Evolutionary conservation across 2,113 vertebrate genomes (phyloP), one percentile per base, ranked within the genome.

Genomic region (Alligator sinensis): DNA sequence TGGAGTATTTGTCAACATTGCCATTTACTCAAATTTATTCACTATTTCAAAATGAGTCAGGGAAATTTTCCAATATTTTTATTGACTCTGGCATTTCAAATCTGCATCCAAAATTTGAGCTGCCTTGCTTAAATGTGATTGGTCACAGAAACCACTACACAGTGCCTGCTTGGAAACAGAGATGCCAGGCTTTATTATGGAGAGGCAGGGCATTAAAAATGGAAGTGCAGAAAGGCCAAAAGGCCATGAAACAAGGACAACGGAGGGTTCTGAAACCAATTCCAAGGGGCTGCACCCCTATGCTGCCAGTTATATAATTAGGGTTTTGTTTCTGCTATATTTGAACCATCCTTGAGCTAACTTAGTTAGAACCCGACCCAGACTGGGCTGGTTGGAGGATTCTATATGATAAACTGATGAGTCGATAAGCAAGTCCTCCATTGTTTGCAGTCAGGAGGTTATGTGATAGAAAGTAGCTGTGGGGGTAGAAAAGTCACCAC

Each of bases 401-500:
- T 85, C 82, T 76, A 14, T 4, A 47, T 87, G 22, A 89, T 59
- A 79, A 84, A 89, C 57, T 63, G 63, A 0, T 77, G 77, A 59
- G 84, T 80, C 92, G 82, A 47, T 54, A 63, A 82, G 84, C 86
- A 92, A 21, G 85, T 94, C 25, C 28, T 87, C 82, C 64, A 38
- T 55, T 64, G 62, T 19, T 11, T 54, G 82, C 64, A 80, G 80
- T 70, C 82, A 80, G 54, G 77, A 87, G 86, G 90, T 80, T 13
- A 58, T 0, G 0, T 30, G 64, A 75, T 0, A 54, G 38, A 92
- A 91, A 93, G 80, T 59, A 64, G 30, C 66, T 91, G 89, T 61
- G 9, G 11, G 28, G 38, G 11, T 25, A 84, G 54, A 77, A 82
- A 82, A 47, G 84, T 1, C 72, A 57, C 27, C 54, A 21, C 21